Percentiles rank a stretch among this genome's conserved stretches.
phyloP scores from a whole-genome alignment of 2,888 invertebrate species.

The Branchellion lobata region DNA sequence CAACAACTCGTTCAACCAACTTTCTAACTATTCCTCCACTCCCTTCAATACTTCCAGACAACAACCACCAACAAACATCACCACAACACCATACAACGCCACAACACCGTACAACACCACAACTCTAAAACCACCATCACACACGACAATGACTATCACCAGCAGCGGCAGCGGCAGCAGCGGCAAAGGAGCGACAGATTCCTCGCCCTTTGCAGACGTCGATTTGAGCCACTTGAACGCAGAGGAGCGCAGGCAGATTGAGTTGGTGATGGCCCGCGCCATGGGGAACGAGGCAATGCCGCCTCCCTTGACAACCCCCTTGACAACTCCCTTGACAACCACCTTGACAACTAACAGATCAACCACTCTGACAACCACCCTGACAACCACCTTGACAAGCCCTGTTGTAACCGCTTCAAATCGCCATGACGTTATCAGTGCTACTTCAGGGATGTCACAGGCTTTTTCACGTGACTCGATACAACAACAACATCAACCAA shows the following conservation, averaged over 20 bases:
- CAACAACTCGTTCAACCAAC: no score
- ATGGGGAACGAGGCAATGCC: constrained; percentile 56
- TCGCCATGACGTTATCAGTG: no score
- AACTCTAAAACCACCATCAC: not conserved
- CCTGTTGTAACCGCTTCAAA: not conserved
- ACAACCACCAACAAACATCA: not conserved
- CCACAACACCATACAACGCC: not conserved
- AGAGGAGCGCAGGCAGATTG: constrained; percentile 63
- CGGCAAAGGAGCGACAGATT: not conserved
- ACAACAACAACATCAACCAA: no score
- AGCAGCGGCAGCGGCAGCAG: not conserved
- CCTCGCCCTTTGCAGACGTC: not conserved
- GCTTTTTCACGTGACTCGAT: no score
- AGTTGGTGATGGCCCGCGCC: constrained; percentile 69
- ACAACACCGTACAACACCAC: not conserved
- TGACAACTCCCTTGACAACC: not conserved
- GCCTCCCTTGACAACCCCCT: not conserved
- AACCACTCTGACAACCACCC: no score
- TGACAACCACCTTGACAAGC: constrained; percentile 2
- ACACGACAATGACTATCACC: not conserved
- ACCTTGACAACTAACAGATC: not conserved
- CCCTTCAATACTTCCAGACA: not conserved
- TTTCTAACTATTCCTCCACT: no score
- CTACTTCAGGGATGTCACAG: not conserved
- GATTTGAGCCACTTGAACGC: constrained; percentile 36